Conservation (phyloP, 1,140 invertebrate species). For the Elymnias hypermnestra region DNA sequence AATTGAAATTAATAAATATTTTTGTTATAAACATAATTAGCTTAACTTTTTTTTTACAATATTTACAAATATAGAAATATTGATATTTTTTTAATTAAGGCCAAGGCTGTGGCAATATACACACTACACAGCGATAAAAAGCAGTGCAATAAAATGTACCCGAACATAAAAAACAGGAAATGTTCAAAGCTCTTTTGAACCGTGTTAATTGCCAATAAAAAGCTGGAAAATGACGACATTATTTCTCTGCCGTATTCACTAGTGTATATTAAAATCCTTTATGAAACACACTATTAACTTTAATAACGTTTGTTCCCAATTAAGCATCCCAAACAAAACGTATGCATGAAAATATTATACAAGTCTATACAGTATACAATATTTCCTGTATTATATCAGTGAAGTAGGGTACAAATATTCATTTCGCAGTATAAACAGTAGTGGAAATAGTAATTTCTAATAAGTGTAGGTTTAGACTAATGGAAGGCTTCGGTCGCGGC, state of each 20-base stretch:
- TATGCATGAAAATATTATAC: not conserved
- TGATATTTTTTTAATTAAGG: no score
- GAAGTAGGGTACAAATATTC: no score
- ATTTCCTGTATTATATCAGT: no score
- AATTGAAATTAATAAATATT: no score
- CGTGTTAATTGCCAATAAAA: slow-evolving; percentile 5
- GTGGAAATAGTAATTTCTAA: no score
- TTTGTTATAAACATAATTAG: no score
- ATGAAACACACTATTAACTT: slow-evolving; percentile 2
- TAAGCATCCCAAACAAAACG: not conserved
- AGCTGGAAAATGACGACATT: not conserved
- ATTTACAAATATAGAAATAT: no score
- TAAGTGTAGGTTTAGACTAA: no score
- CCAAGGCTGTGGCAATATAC: not conserved
- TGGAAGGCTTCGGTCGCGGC: no score
- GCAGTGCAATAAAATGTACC: slow-evolving; percentile 1
- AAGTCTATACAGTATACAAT: no score
- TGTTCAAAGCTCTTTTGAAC: not conserved
- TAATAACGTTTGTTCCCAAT: not conserved
- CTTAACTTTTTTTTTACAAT: no score
- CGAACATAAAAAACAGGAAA: slow-evolving; percentile 2
- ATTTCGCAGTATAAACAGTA: no score
- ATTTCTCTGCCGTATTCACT: slow-evolving; percentile 3
- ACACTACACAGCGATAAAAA: slow-evolving; percentile 3
- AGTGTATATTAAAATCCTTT: not conserved